Evolutionary conservation across 1,140 invertebrate genomes (phyloP).

Genomic region (Trichonephila clavipes): DNA sequence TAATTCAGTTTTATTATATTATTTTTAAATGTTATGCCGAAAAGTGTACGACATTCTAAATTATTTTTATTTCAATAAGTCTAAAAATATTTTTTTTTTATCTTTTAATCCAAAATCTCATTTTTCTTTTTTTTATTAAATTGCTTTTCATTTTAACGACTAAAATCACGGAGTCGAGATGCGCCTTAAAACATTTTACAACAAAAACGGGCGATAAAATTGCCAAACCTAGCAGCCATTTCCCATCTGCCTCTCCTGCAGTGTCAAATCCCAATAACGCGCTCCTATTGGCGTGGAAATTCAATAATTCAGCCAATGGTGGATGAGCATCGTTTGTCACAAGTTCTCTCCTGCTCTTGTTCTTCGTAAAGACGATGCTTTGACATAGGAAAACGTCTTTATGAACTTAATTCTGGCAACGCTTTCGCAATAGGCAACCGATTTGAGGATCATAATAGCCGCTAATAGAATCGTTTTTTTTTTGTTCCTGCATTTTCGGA

Average conservation of each 20-base stretch:
- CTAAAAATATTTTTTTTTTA: too few species aligned
- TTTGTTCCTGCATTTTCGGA: neutral
- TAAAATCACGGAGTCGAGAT: too few species aligned
- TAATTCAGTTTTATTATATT: too few species aligned
- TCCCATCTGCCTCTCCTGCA: neutral
- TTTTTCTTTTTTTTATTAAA: neutral
- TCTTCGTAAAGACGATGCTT: constrained; percentile 59
- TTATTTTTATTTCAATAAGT: too few species aligned
- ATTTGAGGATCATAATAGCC: constrained; percentile 51
- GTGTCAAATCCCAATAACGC: constrained; percentile 23
- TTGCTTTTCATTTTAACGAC: neutral
- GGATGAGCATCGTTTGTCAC: constrained; percentile 56
- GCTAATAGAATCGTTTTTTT: constrained; percentile 33
- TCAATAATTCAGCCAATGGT: constrained; percentile 73
- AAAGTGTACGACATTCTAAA: too few species aligned
- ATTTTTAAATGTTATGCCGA: too few species aligned
- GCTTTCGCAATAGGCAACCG: constrained; percentile 4
- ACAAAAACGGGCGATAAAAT: neutral
- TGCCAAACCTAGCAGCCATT: constrained; percentile 16
- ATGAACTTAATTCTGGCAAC: constrained; percentile 65
- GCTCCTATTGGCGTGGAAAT: constrained; percentile 65
- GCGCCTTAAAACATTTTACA: neutral
- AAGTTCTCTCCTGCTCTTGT: neutral
- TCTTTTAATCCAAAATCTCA: too few species aligned
- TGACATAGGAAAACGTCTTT: constrained; percentile 55